phyloP scores from a whole-genome alignment of 2,797 vertebrate species.

The Streptopelia turtur region DNA sequence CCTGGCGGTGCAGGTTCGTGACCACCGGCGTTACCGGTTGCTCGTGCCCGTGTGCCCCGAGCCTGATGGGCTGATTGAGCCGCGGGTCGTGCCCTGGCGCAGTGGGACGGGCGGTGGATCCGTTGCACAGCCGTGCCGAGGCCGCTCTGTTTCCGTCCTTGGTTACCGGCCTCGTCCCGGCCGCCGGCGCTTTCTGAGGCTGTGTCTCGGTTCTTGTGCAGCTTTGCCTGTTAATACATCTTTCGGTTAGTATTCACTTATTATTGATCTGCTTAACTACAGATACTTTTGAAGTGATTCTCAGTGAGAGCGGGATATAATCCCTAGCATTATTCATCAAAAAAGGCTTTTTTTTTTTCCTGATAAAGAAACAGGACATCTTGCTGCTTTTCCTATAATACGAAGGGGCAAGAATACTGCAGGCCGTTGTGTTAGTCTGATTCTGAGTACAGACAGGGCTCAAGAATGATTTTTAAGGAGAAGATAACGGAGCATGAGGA shows the following conservation, averaged over 20 bases:
- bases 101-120: neutral
- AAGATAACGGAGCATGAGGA: neutral
- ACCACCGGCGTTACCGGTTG: neutral
- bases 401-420: neutral
- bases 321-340: neutral
- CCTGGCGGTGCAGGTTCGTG: neutral
- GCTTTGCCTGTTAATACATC: neutral
- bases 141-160: slow-evolving; percentile 10
- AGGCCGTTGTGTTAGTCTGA: neutral
- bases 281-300: neutral
- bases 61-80: neutral
- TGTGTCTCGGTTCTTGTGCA: neutral
- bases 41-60: neutral
- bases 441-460: neutral
- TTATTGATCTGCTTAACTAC: neutral
- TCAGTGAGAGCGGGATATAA: neutral
- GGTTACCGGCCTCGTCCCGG: neutral
- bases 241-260: neutral
- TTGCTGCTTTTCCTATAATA: neutral
- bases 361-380: neutral
- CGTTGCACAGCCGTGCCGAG: neutral
- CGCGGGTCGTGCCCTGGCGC: neutral
- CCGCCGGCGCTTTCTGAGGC: neutral
- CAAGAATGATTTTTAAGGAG: neutral
- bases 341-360: neutral